Base-by-base conservation (phyloP, 1,140 invertebrate species). In the Uloborus diversus region DNA sequence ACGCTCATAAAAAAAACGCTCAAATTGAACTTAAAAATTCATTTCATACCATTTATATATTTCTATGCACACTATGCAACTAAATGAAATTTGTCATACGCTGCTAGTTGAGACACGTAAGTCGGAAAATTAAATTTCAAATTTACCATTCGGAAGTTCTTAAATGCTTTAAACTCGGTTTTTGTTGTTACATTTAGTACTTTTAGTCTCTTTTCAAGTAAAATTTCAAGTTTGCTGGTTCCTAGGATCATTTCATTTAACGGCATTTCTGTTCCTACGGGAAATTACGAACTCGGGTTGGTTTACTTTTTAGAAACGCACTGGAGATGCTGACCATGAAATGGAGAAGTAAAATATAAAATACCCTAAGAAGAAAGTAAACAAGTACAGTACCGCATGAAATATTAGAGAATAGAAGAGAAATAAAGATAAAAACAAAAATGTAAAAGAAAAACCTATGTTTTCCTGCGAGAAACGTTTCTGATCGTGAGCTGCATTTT, bases 331-430 rank as follows among this genome's bases (percentile, higher is more conserved):
- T 68, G 25, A 9, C 27, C 23, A 20, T 51, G 35, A 68, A 51
- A 68, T 64, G 42, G 14, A 64, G 61, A 64, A 51, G 53, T 68
- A 68, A 66, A 28, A 68, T 68, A 68, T 51, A 68, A 68, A 42
- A 68, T 51, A 53, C n/a, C n/a, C n/a, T 28, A 28, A 68, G 53
- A 66, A 68, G 30, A 68, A 20, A n/a, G 4, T n/a, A 68, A 68
- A 68, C 23, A 68, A 49, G 53, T 28, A 30, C 35, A 68, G 37
- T 30, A 68, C 65, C 27, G 33, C 65, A 42, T 68, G 47, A 68
- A 68, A 68, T 68, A 53, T 25, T 53, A 51, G 65, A 49, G 14
- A 13, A 20, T 20, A 25, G 53, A 68, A 66, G n/a, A n/a, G n/a
- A 51, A 68, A 57, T 57, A 68, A 23, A 53, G 17, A 9, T 47